Base-by-base conservation (phyloP, 1,140 invertebrate genomes). In the Drosophila repletoides region DNA sequence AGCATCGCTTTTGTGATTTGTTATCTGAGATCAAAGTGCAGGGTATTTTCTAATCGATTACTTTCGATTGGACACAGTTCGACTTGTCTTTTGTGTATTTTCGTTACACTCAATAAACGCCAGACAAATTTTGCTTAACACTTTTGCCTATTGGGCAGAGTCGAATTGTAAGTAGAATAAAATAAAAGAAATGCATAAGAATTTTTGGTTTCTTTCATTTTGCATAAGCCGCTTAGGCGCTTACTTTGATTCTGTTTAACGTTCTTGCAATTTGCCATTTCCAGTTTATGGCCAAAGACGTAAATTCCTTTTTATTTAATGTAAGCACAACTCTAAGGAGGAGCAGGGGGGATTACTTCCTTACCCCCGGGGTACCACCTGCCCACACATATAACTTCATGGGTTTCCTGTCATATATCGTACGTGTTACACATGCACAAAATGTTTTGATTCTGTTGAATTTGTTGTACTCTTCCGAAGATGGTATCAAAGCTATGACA, bases 191-290 rank as follows among this genome's bases (percentile, higher is more conserved):
- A 26, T 26, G 26, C 29, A 36, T 28, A 38, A 19, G 41, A 69
- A 46, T 41, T 55, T 48, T 63, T 65, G 59, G 64, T 72, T 81
- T 77, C 73, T 84, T 76, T 55, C 33, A 53, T 73, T 83, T 83
- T 83, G 74, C 79, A 84, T 83, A 83, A 84, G 79, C 79, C 41
- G 67, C 80, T 84, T 86, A 84, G 79, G 56, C 65, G 71, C 80
- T 75, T 75, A 79, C 80, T 86, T 79, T 79, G 79, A 86, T 84
- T 86, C 77, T 38, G 59, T 73, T 69, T 60, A 31, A 51, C 48
- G 53, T 67, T 40, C 51, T 55, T n/a, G 45, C 63, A 55, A 69
- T 49, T 73, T 55, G 48, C 38, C 68, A 59, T 56, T 74, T 52
- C 19, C 12, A 83, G 59, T 81, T 83, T 83, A 83, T 84, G 60